A percentile compares a stretch with the other conserved stretches of the same genome.
Conservation (phyloP, 2,888 invertebrate species). For the Orchesella flavescens region DNA sequence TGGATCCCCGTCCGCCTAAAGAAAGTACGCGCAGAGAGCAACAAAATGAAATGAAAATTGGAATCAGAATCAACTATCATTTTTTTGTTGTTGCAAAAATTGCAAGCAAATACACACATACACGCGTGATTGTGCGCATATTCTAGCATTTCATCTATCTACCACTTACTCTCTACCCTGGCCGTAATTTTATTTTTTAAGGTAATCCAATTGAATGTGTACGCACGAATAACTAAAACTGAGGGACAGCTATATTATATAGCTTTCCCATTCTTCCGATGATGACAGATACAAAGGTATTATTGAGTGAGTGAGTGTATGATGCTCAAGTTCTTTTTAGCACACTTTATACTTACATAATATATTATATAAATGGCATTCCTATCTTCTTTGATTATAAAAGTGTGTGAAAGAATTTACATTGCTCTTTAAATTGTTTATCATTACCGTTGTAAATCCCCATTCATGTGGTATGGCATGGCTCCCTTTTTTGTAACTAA, state of each 20-base stretch:
- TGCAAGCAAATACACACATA: not conserved
- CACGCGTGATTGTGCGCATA: not conserved
- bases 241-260: too few relatives aligned
- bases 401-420: slow-evolving; percentile 35
- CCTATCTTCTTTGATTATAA: too few relatives aligned
- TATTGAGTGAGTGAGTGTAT: not conserved
- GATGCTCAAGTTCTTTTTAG: not conserved
- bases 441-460: slow-evolving; percentile 3
- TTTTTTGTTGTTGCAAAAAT: not conserved
- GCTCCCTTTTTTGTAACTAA: not conserved
- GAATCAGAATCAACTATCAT: slow-evolving; percentile 5
- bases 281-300: not conserved
- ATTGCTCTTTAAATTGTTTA: slow-evolving; percentile 37
- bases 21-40: not conserved
- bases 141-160: too few relatives aligned
- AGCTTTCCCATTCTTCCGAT: not conserved
- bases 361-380: not conserved
- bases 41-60: slow-evolving; percentile 34
- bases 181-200: too few relatives aligned
- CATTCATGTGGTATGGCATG: not conserved
- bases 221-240: not conserved
- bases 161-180: too few relatives aligned
- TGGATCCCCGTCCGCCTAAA: not conserved
- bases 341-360: not conserved
- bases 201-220: not conserved